A percentile compares a stretch with the other conserved stretches of the same genome.
Evolutionary conservation across 2,888 invertebrate genomes (phyloP).

Genomic region (Xylocampa areola): DNA sequence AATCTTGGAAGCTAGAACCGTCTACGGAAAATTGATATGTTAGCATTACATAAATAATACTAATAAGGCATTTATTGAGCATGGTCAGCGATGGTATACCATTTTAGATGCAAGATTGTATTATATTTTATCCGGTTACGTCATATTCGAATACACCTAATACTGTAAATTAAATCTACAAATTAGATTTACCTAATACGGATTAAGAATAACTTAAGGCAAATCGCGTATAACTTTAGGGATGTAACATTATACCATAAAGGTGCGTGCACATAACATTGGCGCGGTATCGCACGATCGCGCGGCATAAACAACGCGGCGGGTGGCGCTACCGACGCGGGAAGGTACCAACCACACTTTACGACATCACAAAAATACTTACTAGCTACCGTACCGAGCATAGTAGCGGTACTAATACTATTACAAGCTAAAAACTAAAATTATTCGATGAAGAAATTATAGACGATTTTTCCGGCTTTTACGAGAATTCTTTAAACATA

Average conservation of each 20-base stretch:
- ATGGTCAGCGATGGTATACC: slow-evolving; percentile 42
- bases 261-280: slow-evolving; percentile 78
- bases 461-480: slow-evolving; percentile 41
- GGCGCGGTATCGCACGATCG: slow-evolving; percentile 77
- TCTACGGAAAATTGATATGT: slow-evolving; percentile 27
- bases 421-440: slow-evolving; percentile 32
- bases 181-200: slow-evolving; percentile 61
- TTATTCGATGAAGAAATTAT: slow-evolving; percentile 49
- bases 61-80: slow-evolving; percentile 50
- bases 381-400: slow-evolving; percentile 64
- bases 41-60: slow-evolving; percentile 43
- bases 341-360: slow-evolving; percentile 66
- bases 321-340: slow-evolving; percentile 83
- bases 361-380: slow-evolving; percentile 76
- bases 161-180: slow-evolving; percentile 44
- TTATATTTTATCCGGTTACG: slow-evolving; percentile 26
- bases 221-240: slow-evolving; percentile 67
- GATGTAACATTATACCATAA: slow-evolving; percentile 74
- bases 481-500: slow-evolving; percentile 53
- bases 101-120: slow-evolving; percentile 35
- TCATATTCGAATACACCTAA: slow-evolving; percentile 42
- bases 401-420: slow-evolving; percentile 52
- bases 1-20: slow-evolving; percentile 29
- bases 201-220: slow-evolving; percentile 49
- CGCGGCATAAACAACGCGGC: slow-evolving; percentile 83